Conservation (phyloP, 2,797 vertebrate genomes). For the Rhinella marina region DNA sequence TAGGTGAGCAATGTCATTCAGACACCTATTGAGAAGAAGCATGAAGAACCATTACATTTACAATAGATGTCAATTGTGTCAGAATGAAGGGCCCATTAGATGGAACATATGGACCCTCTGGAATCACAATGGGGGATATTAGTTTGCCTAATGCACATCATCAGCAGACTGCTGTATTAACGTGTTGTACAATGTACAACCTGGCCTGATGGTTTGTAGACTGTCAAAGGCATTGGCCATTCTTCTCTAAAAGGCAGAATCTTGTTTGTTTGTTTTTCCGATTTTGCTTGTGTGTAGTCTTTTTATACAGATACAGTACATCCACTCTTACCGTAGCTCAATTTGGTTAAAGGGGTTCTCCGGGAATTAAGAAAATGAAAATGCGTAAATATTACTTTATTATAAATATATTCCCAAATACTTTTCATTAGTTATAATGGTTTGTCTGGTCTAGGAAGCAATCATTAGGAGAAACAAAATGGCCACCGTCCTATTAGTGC, state of each 20-base stretch:
- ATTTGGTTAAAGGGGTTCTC: no score
- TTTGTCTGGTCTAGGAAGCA: no score
- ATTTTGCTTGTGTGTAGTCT: neutral
- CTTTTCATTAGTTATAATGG: no score
- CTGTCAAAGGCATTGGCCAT: neutral
- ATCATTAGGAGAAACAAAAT: no score
- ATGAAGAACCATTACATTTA: conserved; percentile 30
- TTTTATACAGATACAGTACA: neutral
- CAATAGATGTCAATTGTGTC: conserved; percentile 41
- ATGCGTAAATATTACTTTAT: no score
- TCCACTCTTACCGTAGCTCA: no score
- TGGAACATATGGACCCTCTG: conserved; percentile 35
- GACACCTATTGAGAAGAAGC: conserved; percentile 34
- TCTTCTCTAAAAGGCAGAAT: neutral
- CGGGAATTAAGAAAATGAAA: no score
- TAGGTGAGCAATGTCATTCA: conserved; percentile 19
- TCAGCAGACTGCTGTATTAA: conserved; percentile 32
- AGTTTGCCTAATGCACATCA: conserved; percentile 38
- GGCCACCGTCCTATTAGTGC: no score
- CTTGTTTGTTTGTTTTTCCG: neutral
- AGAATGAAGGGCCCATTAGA: conserved; percentile 29
- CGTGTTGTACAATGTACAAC: conserved; percentile 2
- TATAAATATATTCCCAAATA: no score
- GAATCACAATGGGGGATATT: conserved; percentile 26
- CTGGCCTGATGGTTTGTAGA: neutral